Conservation (phyloP, 2,113 vertebrate genomes). For the Blennius ocellaris region DNA sequence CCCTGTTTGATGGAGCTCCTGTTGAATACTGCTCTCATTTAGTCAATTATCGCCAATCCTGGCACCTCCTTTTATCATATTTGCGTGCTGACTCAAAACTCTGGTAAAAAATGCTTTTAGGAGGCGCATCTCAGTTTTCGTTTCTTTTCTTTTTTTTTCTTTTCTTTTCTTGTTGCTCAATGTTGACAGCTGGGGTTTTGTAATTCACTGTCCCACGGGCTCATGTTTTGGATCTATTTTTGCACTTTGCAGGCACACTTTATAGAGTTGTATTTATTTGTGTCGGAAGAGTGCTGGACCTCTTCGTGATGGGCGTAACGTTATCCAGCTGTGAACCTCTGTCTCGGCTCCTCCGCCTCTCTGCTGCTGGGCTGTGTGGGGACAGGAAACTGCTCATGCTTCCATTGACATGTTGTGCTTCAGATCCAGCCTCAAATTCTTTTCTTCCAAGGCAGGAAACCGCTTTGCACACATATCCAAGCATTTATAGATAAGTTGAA, state of each 20-base stretch:
- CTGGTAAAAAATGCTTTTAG: neutral
- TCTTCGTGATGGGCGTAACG: constrained; percentile 62
- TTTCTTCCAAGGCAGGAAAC: constrained; percentile 31
- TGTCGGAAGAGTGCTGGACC: constrained; percentile 48
- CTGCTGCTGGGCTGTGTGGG: constrained; percentile 8
- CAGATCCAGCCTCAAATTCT: constrained; percentile 46
- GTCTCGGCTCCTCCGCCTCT: constrained; percentile 22
- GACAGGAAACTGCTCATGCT: constrained; percentile 56
- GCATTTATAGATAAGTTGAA: constrained; percentile 11
- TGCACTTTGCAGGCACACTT: constrained; percentile 35
- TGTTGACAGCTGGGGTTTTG: neutral
- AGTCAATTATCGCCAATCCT: neutral
- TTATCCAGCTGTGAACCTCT: constrained; percentile 40
- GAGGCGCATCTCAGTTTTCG: too few species aligned
- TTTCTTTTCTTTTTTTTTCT: constrained; percentile 19
- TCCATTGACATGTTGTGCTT: constrained; percentile 46
- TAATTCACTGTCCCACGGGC: neutral
- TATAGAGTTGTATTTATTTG: constrained; percentile 63
- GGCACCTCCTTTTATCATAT: constrained; percentile 8
- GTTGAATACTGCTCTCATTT: neutral
- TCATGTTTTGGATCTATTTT: constrained; percentile 47
- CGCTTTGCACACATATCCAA: constrained; percentile 36
- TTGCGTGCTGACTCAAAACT: neutral
- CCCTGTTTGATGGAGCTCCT: constrained; percentile 45
- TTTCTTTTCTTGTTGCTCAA: neutral